phyloP scores from a whole-genome alignment of 92 coral and sea anemone genomes.

The Phenganax marumi region DNA sequence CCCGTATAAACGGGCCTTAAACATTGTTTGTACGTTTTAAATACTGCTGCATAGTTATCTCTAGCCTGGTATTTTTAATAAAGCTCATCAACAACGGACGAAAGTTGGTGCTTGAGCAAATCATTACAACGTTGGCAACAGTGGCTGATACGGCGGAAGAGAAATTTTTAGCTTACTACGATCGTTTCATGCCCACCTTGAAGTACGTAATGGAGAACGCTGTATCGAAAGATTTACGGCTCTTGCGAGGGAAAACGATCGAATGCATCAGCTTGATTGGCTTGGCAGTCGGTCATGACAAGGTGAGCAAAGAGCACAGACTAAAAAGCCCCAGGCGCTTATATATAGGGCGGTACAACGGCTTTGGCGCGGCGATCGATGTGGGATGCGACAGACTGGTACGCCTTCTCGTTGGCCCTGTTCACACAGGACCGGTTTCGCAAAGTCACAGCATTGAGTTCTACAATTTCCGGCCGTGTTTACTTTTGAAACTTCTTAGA shows the following conservation, averaged over 20 bases:
- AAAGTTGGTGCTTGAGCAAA: conserved; percentile 89
- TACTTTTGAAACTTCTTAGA: too few species aligned
- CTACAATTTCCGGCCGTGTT: too few species aligned
- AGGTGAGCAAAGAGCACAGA: conserved; percentile 45
- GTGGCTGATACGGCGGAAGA: conserved; percentile 99
- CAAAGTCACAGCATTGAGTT: too few species aligned
- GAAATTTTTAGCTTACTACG: conserved; percentile 80
- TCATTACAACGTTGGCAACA: conserved; percentile 92
- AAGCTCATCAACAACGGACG: conserved; percentile 88
- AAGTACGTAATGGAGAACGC: conserved; percentile 95
- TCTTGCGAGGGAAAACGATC: conserved; percentile 91
- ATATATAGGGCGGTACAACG: too few species aligned
- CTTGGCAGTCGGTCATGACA: conserved; percentile 95
- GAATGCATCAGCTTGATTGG: conserved; percentile 99
- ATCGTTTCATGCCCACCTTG: conserved; percentile 93
- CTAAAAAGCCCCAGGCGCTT: too few species aligned
- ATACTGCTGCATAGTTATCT: not conserved
- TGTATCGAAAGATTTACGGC: conserved; percentile 73
- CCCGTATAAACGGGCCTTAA: not conserved
- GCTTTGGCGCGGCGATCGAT: too few species aligned
- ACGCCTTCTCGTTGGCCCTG: too few species aligned
- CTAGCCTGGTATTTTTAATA: not conserved
- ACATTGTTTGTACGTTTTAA: not conserved
- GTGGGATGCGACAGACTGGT: too few species aligned
- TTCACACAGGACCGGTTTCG: too few species aligned